Conservation (phyloP, 2,797 vertebrate genomes). For the Myotis myotis region DNA sequence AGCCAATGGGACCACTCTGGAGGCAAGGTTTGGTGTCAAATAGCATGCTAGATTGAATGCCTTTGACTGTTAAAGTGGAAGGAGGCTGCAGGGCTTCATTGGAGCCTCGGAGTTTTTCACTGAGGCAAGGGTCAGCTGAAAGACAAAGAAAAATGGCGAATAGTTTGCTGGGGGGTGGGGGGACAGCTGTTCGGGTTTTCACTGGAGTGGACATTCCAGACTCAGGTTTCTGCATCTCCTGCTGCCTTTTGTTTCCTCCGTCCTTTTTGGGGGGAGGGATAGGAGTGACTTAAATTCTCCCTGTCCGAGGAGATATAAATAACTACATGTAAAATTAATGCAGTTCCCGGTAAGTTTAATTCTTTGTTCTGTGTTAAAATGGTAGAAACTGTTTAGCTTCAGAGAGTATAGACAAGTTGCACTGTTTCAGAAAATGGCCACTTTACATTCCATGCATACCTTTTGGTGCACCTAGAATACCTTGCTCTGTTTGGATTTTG, state of each 20-base stretch:
- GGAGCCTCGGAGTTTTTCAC: constrained; percentile 89
- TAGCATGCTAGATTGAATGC: constrained; percentile 98
- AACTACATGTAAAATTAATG: constrained; percentile 83
- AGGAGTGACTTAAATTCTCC: constrained; percentile 82
- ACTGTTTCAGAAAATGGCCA: constrained; percentile 85
- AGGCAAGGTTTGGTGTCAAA: constrained; percentile 87
- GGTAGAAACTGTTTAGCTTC: constrained; percentile 73
- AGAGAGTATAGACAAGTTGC: constrained; percentile 82
- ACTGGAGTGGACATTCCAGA: constrained; percentile 79
- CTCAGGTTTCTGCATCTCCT: constrained; percentile 81
- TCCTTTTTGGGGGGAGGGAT: constrained; percentile 78
- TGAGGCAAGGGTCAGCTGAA: constrained; percentile 94
- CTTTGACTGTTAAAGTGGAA: constrained; percentile 97
- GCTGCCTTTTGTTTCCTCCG: constrained; percentile 83
- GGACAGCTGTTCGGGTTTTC: constrained; percentile 75
- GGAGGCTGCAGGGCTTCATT: constrained; percentile 90
- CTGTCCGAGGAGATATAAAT: constrained; percentile 80
- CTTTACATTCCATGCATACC: constrained; percentile 85
- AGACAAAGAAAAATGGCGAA: constrained; percentile 91
- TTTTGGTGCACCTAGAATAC: constrained; percentile 82
- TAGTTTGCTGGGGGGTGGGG: constrained; percentile 77
- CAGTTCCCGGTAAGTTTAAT: constrained; percentile 83
- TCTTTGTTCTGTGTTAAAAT: constrained; percentile 78
- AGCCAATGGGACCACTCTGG: constrained; percentile 79
- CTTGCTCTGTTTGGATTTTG: constrained; percentile 78